Conservation (phyloP, 2,888 invertebrate genomes). For the Brachylomia viminalis region DNA sequence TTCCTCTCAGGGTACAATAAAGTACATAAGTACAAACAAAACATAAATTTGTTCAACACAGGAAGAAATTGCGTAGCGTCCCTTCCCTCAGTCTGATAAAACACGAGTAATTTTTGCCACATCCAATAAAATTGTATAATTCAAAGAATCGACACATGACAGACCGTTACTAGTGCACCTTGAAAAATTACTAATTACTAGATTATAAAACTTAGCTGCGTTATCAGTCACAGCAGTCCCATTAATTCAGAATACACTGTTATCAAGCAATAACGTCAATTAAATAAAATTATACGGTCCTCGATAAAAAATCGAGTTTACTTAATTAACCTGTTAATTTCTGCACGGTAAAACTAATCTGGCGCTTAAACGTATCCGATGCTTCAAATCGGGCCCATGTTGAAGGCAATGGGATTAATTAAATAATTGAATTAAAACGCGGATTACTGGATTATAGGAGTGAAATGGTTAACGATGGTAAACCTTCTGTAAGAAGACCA, state of each 20-base stretch:
- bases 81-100: too few relatives aligned
- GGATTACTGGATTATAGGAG: not conserved
- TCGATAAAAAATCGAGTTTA: conserved; percentile 43
- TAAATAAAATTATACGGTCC: conserved; percentile 50
- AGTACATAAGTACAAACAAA: not conserved
- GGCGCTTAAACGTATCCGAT: conserved; percentile 32
- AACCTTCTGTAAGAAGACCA: too few relatives aligned
- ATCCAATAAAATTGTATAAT: not conserved
- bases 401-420: not conserved
- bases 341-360: conserved; percentile 27
- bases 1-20: too few relatives aligned
- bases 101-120: not conserved
- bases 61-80: not conserved
- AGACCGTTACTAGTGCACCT: conserved; percentile 22
- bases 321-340: conserved; percentile 41
- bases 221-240: conserved; percentile 30
- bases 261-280: conserved; percentile 38
- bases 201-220: conserved; percentile 27
- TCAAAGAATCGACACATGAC: conserved; percentile 5
- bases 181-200: conserved; percentile 50
- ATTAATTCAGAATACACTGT: conserved; percentile 33
- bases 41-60: not conserved
- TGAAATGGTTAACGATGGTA: not conserved
- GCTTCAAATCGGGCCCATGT: conserved; percentile 19
- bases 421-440: not conserved